Conservation (phyloP, 2,113 vertebrate genomes). For the Oncorhynchus tshawytscha region DNA sequence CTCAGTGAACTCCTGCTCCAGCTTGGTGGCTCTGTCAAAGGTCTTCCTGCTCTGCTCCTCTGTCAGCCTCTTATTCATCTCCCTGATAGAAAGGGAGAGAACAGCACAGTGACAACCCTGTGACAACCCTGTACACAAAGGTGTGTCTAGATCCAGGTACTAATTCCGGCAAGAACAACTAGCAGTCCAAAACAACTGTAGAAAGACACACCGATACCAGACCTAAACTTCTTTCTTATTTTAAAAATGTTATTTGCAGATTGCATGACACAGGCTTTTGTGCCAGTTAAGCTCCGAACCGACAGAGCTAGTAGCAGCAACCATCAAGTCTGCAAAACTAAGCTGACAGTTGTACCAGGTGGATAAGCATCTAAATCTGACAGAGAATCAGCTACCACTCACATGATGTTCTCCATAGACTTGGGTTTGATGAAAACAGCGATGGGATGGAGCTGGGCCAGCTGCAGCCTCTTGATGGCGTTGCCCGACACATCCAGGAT, state of each 20-base stretch:
- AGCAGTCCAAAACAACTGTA: too few species aligned
- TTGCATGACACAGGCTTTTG: too few species aligned
- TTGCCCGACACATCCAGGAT: conserved; percentile 98
- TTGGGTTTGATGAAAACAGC: conserved; percentile 97
- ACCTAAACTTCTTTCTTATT: too few species aligned
- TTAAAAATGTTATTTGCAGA: too few species aligned
- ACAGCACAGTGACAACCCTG: background rate
- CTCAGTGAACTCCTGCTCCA: conserved; percentile 98
- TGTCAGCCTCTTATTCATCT: conserved; percentile 96
- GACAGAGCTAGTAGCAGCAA: too few species aligned
- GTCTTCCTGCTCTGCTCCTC: conserved; percentile 96
- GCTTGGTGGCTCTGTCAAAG: conserved; percentile 90
- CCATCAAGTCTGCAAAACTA: too few species aligned
- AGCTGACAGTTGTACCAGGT: too few species aligned
- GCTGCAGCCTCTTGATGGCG: conserved; percentile 96
- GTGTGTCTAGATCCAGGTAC: background rate
- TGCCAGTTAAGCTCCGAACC: too few species aligned
- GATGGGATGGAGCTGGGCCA: conserved; percentile 91
- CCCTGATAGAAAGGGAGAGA: conserved; percentile 75
- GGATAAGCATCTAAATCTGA: too few species aligned
- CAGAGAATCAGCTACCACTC: conserved; percentile 58
- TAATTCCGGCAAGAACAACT: background rate
- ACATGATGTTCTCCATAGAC: conserved; percentile 97
- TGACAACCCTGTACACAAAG: background rate
- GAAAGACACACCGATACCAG: too few species aligned